Base-by-base conservation (phyloP, 2,797 vertebrate genomes). In the Xerus rutilus region DNA sequence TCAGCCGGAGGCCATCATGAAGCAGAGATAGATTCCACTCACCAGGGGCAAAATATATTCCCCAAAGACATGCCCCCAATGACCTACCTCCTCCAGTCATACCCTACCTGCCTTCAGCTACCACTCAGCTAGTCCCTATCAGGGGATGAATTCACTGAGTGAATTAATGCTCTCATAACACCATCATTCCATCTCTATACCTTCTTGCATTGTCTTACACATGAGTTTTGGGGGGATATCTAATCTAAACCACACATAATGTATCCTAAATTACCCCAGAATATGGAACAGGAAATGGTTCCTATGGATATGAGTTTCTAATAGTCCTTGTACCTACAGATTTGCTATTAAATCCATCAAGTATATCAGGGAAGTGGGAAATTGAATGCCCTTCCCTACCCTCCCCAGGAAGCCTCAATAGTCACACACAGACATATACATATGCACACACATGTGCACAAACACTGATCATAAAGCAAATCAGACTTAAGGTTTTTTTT, bases 391-490 rank as follows among this genome's bases (percentile, higher is more conserved):
- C 10, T 65, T 49, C 3, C 64, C 47, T 82, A 57, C 6, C 14
- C 20, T 65, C 70, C 7, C 17, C 49, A 92, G 10, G 35, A 81
- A 95, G 35, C 39, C 54, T 96, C 67, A 74, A 1, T 18, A 86
- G 52, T 78, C 79, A 82, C 30, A 86, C 57, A 92, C 12, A 72
- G 9, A 86, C 30, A 79, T n/a, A 67, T 18, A 35, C 73, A 79
- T 2, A 30, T 2, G n/a, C 62, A 59, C 14, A 72, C 30, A 15
- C 52, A 86, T 10, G 7, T 81, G 39, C 15, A 89, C 11, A 79
- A 47, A 89, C n/a, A 28, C 3, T 49, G 17, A 93, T 77, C 47
- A 96, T 96, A 93, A 93, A 96, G 32, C 73, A 86, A 67, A 95
- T 45, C 54, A 82, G 69, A 39, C 54, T 57, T n/a, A 52, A 49